Evolutionary conservation across 2,888 invertebrate species (phyloP).

Genomic region (Bugula neritina): DNA sequence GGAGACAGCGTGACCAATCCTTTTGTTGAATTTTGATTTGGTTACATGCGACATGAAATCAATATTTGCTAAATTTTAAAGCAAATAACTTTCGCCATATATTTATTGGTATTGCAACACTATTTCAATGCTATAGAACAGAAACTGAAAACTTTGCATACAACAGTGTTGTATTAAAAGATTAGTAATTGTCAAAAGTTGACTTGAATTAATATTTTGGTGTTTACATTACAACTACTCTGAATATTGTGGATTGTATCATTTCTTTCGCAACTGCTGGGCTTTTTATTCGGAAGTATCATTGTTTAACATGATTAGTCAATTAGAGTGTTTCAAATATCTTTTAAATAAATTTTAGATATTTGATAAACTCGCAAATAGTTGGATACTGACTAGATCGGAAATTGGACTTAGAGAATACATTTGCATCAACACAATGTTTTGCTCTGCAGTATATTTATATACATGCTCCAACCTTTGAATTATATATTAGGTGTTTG

Average conservation of each 20-base stretch:
- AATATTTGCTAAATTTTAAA: constrained; percentile 22
- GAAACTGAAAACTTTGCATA: background rate
- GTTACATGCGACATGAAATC: constrained; percentile 20
- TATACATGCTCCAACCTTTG: background rate
- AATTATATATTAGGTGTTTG: background rate
- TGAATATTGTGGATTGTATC: background rate
- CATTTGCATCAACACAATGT: no score
- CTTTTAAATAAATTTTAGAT: background rate
- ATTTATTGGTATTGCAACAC: constrained; percentile 15
- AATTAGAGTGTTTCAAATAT: background rate
- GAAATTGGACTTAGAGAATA: background rate
- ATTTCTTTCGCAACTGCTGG: background rate
- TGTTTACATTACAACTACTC: background rate
- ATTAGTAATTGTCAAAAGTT: background rate
- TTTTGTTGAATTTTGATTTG: constrained; percentile 10
- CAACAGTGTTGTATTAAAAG: background rate
- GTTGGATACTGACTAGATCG: background rate
- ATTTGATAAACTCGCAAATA: background rate
- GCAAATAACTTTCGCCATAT: background rate
- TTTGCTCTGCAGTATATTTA: background rate
- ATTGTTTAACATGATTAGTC: background rate
- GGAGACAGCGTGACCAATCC: background rate
- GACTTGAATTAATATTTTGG: background rate
- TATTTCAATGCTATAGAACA: background rate
- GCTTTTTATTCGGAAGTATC: background rate